Base-by-base conservation (phyloP, 2,888 invertebrate species). In the Watsonalla cultraria region DNA sequence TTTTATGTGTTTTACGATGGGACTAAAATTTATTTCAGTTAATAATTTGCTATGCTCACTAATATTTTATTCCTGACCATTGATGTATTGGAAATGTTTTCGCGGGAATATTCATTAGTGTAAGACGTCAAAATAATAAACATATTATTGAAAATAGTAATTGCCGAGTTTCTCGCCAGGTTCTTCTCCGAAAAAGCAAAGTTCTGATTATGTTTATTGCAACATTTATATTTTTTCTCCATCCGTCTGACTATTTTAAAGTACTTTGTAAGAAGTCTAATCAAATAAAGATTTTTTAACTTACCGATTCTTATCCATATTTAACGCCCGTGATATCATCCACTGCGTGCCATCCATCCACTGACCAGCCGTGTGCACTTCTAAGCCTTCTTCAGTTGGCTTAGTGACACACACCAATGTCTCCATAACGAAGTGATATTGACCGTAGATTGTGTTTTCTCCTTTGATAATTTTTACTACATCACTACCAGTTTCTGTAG, bases 351-450 rank as follows among this genome's bases (percentile, higher is more conserved):
- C 69, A 65, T 94, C 93, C 61, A 93, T 85, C 85, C 90, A 92
- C 65, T 95, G 95, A 0, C 92, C 82, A 0, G 93, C 68, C 0
- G 92, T 76, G 70, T 90, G 92, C 6, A 96, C 91, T 58, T 94
- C 92, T 58, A 95, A 74, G 0, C 94, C 94, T 73, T 95, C 94
- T 72, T 96, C 96, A 2, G 84, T 86, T 0, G 95, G 95, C 46
- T 92, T 74, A 35, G 92, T 92, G 5, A 93, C 87, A 68, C 93
- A 92, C 0, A 88, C 86, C 52, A 94, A 92, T 0, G 93, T 92
- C 74, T 96, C 96, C 94, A 95, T 94, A n/a, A 92, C 91, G 62
- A 92, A 95, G 74, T 95, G 95, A 71, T 94, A 95, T 68, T 96
- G 96, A 13, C 87, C 74, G 8, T 91, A 92, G 51, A 91, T 74